phyloP scores from a whole-genome alignment of 2,113 vertebrate species.

The Anhinga anhinga region DNA sequence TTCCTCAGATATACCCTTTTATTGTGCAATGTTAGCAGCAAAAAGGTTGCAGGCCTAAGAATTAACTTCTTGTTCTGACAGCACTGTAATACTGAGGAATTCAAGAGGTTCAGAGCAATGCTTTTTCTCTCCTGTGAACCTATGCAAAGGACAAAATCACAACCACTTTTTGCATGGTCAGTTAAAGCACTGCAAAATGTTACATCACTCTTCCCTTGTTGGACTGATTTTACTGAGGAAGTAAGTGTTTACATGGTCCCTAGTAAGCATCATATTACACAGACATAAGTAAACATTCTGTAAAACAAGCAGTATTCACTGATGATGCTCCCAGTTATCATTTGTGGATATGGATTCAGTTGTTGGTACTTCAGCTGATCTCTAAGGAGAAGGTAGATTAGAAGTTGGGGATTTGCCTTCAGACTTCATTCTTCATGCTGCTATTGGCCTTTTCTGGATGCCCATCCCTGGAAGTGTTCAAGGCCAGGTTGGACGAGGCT shows the following conservation, averaged over 20 bases:
- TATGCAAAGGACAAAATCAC: neutral
- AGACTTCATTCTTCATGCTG: neutral
- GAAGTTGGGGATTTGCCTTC: neutral
- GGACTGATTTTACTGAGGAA: neutral
- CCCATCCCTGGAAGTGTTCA: neutral
- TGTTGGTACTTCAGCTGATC: neutral
- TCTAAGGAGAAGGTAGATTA: neutral
- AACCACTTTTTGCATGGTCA: neutral
- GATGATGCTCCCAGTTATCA: neutral
- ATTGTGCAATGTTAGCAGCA: neutral
- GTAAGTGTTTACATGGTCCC: neutral
- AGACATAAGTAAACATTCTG: neutral
- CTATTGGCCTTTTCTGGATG: neutral
- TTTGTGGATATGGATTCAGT: neutral
- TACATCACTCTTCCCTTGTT: neutral
- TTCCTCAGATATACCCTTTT: neutral
- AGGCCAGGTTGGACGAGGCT: neutral
- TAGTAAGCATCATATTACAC: neutral
- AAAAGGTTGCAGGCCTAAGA: constrained; percentile 26
- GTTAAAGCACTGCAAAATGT: neutral
- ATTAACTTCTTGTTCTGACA: constrained; percentile 48
- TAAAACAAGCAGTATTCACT: neutral
- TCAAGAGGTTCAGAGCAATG: constrained; percentile 24
- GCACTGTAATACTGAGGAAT: constrained; percentile 15
- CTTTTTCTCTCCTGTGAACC: constrained; percentile 5